Base-by-base conservation (phyloP, 2,888 invertebrate genomes). In the Drosophila parthenogenetica region DNA sequence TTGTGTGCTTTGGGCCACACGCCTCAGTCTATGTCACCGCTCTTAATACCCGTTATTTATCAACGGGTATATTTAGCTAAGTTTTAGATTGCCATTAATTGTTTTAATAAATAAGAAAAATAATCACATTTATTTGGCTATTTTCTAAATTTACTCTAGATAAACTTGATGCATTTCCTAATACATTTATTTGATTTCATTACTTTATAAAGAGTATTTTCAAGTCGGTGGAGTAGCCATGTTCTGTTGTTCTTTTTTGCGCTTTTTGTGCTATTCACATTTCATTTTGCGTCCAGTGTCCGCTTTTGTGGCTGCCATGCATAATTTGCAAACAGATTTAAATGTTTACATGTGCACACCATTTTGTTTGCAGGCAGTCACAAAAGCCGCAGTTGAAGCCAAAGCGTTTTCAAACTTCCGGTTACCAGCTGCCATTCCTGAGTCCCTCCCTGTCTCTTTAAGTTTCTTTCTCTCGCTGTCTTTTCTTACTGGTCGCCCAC, bases 271-370 rank as follows among this genome's bases (percentile, higher is more conserved):
- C 60, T 22, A 39, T 43, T 59, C 46, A 25, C 25, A 43, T 54
- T 39, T 49, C 51, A 46, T 45, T 54, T 59, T 57, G 37, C 45
- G 19, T 37, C 37, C 32, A 40, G 11, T 10, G 39, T 48, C 32
- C 32, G 53, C 60, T 65, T 72, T 45, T 74, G 63, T 60, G 59
- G 55, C 68, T 51, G 69, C 62, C 69, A 59, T 79, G 82, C 88
- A 87, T 87, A 85, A 85, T 85, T 83, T 85, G 85, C 68, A 67
- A 73, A 72, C 74, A 73, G 79, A 85, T 81, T 83, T 85, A 79
- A 81, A 81, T 82, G 79, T 82, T 73, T 81, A 73, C 88, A 85
- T 82, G 79, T 79, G 79, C 60, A 68, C 58, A 69, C 74, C 77
- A 70, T 85, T 79, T 73, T 70, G 74, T 66, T 69, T 69, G 66